Conservation (phyloP, 2,888 invertebrate species). For the Yponomeuta malinellus region DNA sequence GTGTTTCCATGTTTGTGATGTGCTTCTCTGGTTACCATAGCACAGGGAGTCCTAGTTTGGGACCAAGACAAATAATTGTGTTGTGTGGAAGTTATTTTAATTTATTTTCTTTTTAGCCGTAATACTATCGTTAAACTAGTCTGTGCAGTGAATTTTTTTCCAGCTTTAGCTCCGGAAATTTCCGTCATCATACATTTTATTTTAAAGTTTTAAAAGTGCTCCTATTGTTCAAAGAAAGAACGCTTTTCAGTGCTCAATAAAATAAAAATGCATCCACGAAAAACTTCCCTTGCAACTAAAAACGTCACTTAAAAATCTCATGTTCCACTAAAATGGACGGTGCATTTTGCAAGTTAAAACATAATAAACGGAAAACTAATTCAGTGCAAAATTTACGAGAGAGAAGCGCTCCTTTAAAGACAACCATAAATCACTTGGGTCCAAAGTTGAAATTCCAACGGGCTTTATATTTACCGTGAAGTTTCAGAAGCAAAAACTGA, state of each 20-base stretch:
- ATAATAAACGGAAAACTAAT: background rate
- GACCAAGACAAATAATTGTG: too few relatives aligned
- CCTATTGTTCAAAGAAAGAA: background rate
- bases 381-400: constrained; percentile 13
- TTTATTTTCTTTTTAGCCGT: too few relatives aligned
- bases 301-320: background rate
- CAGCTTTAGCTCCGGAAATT: too few relatives aligned
- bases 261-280: background rate
- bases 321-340: background rate
- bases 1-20: too few relatives aligned
- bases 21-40: too few relatives aligned
- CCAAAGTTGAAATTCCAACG: constrained; percentile 10
- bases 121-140: too few relatives aligned
- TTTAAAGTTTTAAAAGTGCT: background rate
- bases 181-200: background rate
- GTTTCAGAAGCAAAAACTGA: constrained; percentile 28
- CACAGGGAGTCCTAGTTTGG: too few relatives aligned
- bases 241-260: background rate
- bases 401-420: constrained; percentile 16
- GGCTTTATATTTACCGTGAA: constrained; percentile 10
- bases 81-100: too few relatives aligned
- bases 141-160: too few relatives aligned
- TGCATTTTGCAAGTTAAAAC: background rate
- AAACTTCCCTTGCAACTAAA: background rate
- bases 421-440: constrained; percentile 10